These are phyloP conservation scores for Gambusia yucatana DNA, from an alignment of 2,797 vertebrate genomes.

Conservation along the genomic window DNA sequence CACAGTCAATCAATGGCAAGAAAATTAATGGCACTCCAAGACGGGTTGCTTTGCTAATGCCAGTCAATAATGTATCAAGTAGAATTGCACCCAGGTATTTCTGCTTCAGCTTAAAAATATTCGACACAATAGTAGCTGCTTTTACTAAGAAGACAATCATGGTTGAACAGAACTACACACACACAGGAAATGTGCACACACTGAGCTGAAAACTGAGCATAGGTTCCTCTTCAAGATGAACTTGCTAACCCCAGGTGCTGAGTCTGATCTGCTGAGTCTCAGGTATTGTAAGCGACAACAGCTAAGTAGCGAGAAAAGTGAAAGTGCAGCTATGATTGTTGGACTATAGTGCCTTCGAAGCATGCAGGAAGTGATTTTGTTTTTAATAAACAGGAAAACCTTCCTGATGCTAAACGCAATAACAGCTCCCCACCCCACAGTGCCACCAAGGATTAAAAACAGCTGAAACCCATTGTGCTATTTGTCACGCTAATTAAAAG, in stretches of 20 bases:
- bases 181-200: slow-evolving; percentile 9
- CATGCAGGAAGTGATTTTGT: slow-evolving; percentile 4
- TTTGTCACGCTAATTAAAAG: slow-evolving; percentile 44
- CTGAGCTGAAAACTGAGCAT: slow-evolving; percentile 15
- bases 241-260: slow-evolving; percentile 29
- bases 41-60: not conserved
- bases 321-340: slow-evolving; percentile 8
- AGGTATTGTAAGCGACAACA: slow-evolving; percentile 38
- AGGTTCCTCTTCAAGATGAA: slow-evolving; percentile 22
- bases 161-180: not conserved
- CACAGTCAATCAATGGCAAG: not conserved
- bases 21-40: not conserved
- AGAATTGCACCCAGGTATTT: not conserved
- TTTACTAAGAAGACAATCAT: slow-evolving; percentile 6
- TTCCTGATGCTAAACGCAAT: slow-evolving; percentile 7
- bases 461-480: slow-evolving; percentile 9
- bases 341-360: not conserved
- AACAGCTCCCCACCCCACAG: slow-evolving; percentile 14
- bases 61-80: not conserved
- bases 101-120: not conserved
- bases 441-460: slow-evolving; percentile 14
- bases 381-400: not conserved
- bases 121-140: not conserved
- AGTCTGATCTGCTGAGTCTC: slow-evolving; percentile 41
- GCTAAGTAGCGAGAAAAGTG: slow-evolving; percentile 25